A percentile compares a stretch with the other conserved stretches of the same genome.
Evolutionary conservation across 2,888 invertebrate species (phyloP).

Genomic region (Andrena chrysosceles): DNA sequence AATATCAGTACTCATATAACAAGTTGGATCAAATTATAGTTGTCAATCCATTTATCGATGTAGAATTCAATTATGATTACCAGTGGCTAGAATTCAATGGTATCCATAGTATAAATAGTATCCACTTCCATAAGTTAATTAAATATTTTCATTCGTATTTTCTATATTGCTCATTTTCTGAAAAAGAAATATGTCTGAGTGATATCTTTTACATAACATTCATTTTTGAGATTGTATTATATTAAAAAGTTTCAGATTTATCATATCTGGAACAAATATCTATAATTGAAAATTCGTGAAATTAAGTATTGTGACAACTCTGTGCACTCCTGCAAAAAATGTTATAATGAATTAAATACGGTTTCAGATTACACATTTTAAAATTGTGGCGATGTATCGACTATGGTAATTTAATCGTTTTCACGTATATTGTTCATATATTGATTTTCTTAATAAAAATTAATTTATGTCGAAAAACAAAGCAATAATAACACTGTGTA

Average conservation of each 20-base stretch:
- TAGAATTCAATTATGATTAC: background rate
- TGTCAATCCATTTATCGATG: background rate
- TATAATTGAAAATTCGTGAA: too few species aligned
- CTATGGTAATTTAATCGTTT: background rate
- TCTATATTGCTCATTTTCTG: background rate
- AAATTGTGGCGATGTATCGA: too few species aligned
- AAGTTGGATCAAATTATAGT: background rate
- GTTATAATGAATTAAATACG: too few species aligned
- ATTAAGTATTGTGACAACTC: too few species aligned
- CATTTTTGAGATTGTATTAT: too few species aligned
- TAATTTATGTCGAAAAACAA: background rate
- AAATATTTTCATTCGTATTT: background rate
- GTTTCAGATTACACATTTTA: too few species aligned
- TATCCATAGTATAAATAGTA: too few species aligned
- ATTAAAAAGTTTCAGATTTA: too few species aligned
- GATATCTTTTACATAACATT: too few species aligned
- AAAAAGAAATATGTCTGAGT: too few species aligned
- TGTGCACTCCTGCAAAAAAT: too few species aligned
- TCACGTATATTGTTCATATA: background rate
- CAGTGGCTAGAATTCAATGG: background rate
- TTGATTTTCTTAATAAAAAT: background rate
- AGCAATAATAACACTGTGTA: background rate
- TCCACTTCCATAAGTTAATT: background rate
- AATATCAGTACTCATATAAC: background rate
- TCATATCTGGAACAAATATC: too few species aligned